Evolutionary conservation across 1,140 invertebrate genomes (phyloP).

Genomic region (Cydia amplana): DNA sequence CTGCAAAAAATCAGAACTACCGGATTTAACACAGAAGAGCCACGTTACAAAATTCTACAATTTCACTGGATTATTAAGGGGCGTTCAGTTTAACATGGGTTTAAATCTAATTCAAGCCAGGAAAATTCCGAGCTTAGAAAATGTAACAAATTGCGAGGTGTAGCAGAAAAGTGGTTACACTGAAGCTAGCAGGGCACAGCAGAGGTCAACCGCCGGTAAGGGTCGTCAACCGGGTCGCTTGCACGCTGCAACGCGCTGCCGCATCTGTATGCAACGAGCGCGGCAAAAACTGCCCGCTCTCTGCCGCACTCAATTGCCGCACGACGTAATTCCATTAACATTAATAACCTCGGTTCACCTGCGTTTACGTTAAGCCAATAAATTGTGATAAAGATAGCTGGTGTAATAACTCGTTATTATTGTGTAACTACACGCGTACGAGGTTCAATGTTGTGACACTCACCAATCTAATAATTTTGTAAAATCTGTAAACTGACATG

Average conservation of each 20-base stretch:
- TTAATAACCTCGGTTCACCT: slow-evolving; percentile 37
- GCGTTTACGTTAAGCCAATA: slow-evolving; percentile 21
- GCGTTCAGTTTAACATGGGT: no score
- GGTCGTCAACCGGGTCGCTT: slow-evolving; percentile 59
- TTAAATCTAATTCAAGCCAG: background rate
- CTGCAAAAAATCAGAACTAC: no score
- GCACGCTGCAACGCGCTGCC: slow-evolving; percentile 44
- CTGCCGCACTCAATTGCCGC: slow-evolving; percentile 48
- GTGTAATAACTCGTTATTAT: slow-evolving; percentile 20
- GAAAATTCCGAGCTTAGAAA: slow-evolving; percentile 4
- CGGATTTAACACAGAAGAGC: no score
- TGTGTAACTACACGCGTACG: slow-evolving; percentile 17
- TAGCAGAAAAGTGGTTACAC: slow-evolving; percentile 11
- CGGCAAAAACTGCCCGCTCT: slow-evolving; percentile 58
- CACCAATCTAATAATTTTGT: no score
- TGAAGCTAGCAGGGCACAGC: slow-evolving; percentile 24
- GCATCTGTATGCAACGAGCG: slow-evolving; percentile 61
- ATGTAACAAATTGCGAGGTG: background rate
- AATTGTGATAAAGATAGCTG: slow-evolving; percentile 25
- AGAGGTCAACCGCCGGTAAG: slow-evolving; percentile 63
- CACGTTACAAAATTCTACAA: no score
- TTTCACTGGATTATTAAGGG: no score
- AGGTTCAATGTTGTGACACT: no score
- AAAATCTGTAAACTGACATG: no score
- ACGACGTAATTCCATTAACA: slow-evolving; percentile 50